phyloP scores from a whole-genome alignment of 1,140 invertebrate genomes.

The Eriocheir sinensis region DNA sequence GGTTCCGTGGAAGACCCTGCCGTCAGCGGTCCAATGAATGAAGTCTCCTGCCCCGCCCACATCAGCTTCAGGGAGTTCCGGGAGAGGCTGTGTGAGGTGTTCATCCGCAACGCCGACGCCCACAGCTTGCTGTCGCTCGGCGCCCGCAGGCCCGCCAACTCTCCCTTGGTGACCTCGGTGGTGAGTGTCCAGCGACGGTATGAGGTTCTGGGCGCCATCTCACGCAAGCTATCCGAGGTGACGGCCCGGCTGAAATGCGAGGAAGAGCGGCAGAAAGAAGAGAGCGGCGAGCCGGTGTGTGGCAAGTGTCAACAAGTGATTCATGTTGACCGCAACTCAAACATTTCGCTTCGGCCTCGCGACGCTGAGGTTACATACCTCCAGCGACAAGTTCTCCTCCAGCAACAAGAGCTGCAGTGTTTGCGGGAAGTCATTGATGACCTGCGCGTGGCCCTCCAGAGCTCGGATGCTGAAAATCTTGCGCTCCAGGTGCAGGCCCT shows the following conservation, averaged over 20 bases:
- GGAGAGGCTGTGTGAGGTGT: slow-evolving; percentile 52
- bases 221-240: slow-evolving; percentile 36
- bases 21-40: not conserved
- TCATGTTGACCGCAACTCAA: slow-evolving; percentile 64
- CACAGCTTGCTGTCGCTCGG: slow-evolving; percentile 44
- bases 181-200: slow-evolving; percentile 60
- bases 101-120: slow-evolving; percentile 42
- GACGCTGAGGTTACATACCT: slow-evolving; percentile 45
- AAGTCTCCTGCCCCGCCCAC: slow-evolving; percentile 49
- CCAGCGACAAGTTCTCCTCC: slow-evolving; percentile 56
- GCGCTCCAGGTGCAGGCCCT: slow-evolving; percentile 46
- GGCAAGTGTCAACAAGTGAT: slow-evolving; percentile 46
- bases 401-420: slow-evolving; percentile 62
- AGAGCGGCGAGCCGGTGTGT: slow-evolving; percentile 42
- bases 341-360: slow-evolving; percentile 49
- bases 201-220: slow-evolving; percentile 52
- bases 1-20: slow-evolving; percentile 10
- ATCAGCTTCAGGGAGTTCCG: slow-evolving; percentile 63
- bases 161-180: slow-evolving; percentile 52
- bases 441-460: slow-evolving; percentile 65
- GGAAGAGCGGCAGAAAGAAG: not conserved
- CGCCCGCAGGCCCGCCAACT: slow-evolving; percentile 35
- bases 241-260: slow-evolving; percentile 41
- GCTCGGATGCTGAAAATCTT: slow-evolving; percentile 63
- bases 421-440: slow-evolving; percentile 63